These are phyloP conservation scores for Trypoxylon attenuatum DNA, from an alignment of 2,888 invertebrate species.

Conservation along the genomic window DNA sequence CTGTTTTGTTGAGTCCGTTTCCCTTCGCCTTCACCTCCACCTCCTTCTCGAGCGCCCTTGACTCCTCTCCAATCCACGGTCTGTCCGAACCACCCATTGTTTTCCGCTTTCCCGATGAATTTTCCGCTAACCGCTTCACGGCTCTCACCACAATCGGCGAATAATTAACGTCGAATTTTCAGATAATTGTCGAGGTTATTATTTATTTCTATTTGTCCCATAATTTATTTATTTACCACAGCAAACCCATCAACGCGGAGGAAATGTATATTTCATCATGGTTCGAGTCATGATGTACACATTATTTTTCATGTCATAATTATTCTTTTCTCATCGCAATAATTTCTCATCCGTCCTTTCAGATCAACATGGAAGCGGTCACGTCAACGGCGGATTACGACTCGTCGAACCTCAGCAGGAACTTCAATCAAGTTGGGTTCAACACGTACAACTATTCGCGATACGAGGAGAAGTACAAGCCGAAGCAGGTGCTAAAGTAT, in stretches of 20 bases:
- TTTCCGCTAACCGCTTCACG: neutral
- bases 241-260: too few relatives aligned
- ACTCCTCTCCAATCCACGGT: constrained; percentile 17
- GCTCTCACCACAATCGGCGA: neutral
- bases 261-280: too few relatives aligned
- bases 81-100: neutral
- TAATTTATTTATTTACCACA: too few relatives aligned
- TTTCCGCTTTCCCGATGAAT: neutral
- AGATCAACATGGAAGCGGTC: constrained; percentile 77
- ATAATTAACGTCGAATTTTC: too few relatives aligned
- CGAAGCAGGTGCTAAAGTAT: constrained; percentile 62
- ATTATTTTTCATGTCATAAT: too few relatives aligned
- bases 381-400: constrained; percentile 76
- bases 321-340: too few relatives aligned
- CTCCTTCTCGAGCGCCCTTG: constrained; percentile 36
- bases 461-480: constrained; percentile 67
- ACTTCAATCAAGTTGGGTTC: constrained; percentile 66
- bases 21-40: constrained; percentile 35
- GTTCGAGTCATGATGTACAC: too few relatives aligned
- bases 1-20: constrained; percentile 34
- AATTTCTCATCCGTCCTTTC: constrained; percentile 50
- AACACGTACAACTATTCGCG: constrained; percentile 69
- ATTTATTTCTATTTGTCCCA: too few relatives aligned
- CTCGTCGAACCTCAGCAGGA: constrained; percentile 66
- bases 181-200: too few relatives aligned